Percentiles rank a stretch among this genome's conserved stretches.
Evolutionary conservation across 1,140 invertebrate genomes (phyloP).

Genomic region (Zaprionus nigranus): DNA sequence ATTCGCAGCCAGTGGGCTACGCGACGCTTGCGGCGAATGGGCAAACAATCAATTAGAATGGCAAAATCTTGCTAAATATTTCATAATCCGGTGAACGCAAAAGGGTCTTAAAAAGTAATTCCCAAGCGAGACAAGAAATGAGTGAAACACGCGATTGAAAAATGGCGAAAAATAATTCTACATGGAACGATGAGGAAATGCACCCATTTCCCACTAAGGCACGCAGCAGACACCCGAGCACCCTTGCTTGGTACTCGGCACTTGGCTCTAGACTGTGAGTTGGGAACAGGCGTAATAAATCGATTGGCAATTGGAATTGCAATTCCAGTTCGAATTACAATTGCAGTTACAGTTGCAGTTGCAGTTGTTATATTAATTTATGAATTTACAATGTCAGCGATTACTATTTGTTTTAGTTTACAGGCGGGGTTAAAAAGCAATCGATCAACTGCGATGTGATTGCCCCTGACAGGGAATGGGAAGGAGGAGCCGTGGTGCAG

Average conservation of each 20-base stretch:
- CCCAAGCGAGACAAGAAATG: conserved; percentile 58
- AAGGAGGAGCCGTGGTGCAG: conserved; percentile 8
- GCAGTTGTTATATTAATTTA: conserved; percentile 61
- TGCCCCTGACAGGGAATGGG: neutral
- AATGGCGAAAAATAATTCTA: conserved; percentile 37
- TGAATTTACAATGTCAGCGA: conserved; percentile 74
- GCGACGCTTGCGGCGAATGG: conserved; percentile 48
- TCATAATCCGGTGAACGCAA: conserved; percentile 72
- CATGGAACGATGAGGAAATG: conserved; percentile 19
- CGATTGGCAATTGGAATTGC: conserved; percentile 55
- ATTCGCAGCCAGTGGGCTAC: neutral
- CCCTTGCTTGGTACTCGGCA: neutral
- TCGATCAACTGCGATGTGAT: conserved; percentile 61
- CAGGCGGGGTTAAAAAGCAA: conserved; percentile 72
- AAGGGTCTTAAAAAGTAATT: conserved; percentile 79
- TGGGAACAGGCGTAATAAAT: conserved; percentile 60
- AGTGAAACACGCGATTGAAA: conserved; percentile 36
- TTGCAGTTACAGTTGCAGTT: conserved; percentile 54
- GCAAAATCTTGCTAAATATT: conserved; percentile 79
- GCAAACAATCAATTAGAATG: conserved; percentile 81
- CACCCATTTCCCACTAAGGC: neutral
- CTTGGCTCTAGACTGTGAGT: neutral
- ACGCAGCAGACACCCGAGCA: conserved; percentile 4
- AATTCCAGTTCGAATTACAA: conserved; percentile 11
- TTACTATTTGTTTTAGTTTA: conserved; percentile 77